Percentiles rank a stretch among this genome's conserved stretches.
Conservation (phyloP, 1,140 invertebrate species). For the Hesperophylax magnus region DNA sequence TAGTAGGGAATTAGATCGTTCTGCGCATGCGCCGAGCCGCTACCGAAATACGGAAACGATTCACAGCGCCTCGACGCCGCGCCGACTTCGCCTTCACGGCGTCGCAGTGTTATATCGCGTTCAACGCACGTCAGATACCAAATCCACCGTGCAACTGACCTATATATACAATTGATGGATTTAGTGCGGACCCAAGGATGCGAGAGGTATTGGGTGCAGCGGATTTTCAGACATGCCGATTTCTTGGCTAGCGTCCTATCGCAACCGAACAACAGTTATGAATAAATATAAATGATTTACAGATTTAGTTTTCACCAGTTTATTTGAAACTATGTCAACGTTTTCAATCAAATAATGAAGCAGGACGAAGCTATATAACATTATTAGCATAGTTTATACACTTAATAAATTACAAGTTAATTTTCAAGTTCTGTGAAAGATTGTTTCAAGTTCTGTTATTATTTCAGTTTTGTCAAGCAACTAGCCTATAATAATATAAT, state of each 20-base stretch:
- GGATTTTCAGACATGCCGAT: neutral
- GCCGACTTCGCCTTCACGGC: neutral
- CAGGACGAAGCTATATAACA: too few relatives aligned
- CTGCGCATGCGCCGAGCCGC: slow-evolving; percentile 19
- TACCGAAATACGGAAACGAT: slow-evolving; percentile 39
- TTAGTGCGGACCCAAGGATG: slow-evolving; percentile 25
- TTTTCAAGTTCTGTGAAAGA: too few relatives aligned
- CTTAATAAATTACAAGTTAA: too few relatives aligned
- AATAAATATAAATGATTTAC: too few relatives aligned
- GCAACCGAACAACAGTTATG: too few relatives aligned
- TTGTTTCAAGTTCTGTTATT: too few relatives aligned
- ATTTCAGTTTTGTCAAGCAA: too few relatives aligned
- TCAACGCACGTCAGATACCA: neutral
- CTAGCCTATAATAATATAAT: too few relatives aligned
- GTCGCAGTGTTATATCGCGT: slow-evolving; percentile 7
- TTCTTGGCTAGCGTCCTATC: neutral
- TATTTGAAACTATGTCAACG: too few relatives aligned
- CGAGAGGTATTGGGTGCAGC: neutral
- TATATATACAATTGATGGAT: slow-evolving; percentile 27
- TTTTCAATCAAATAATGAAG: too few relatives aligned
- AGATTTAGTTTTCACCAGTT: too few relatives aligned
- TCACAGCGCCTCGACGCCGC: slow-evolving; percentile 10
- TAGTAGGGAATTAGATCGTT: slow-evolving; percentile 8
- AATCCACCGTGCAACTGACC: slow-evolving; percentile 30
- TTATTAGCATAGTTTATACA: too few relatives aligned